phyloP scores from a whole-genome alignment of 2,113 vertebrate genomes.

The Tichodroma muraria region DNA sequence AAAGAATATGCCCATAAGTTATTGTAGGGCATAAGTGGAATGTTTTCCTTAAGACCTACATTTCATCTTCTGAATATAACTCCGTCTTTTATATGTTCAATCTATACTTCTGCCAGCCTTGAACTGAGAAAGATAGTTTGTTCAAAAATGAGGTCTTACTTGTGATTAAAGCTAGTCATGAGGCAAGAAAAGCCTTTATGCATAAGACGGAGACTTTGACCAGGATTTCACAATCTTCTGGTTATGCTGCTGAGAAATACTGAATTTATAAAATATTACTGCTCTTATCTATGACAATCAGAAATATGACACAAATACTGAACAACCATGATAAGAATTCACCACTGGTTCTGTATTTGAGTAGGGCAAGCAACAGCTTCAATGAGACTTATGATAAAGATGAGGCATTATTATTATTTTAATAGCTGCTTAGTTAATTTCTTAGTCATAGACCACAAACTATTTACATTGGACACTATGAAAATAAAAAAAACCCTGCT shows the following conservation, averaged over 20 bases:
- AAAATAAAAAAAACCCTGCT: neutral
- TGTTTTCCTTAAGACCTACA: too few relatives aligned
- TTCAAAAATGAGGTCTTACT: neutral
- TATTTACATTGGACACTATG: neutral
- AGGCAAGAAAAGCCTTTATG: neutral
- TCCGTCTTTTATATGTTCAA: too few relatives aligned
- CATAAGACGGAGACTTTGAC: neutral
- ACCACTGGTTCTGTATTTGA: neutral
- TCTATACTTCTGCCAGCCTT: neutral
- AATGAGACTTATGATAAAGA: neutral
- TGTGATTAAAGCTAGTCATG: neutral
- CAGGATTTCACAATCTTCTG: neutral
- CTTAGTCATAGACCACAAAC: neutral
- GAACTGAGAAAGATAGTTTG: neutral
- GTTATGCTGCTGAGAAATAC: neutral
- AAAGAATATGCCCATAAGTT: too few relatives aligned
- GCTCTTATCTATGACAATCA: neutral
- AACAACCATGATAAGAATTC: neutral
- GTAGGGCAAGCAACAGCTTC: neutral
- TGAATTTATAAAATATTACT: neutral
- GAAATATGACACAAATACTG: neutral
- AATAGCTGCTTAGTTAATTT: neutral
- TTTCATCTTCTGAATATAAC: too few relatives aligned
- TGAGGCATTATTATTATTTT: neutral
- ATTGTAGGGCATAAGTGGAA: too few relatives aligned